Evolutionary conservation across 2,888 invertebrate species (phyloP).

Genomic region (Folsomia manolachei): DNA sequence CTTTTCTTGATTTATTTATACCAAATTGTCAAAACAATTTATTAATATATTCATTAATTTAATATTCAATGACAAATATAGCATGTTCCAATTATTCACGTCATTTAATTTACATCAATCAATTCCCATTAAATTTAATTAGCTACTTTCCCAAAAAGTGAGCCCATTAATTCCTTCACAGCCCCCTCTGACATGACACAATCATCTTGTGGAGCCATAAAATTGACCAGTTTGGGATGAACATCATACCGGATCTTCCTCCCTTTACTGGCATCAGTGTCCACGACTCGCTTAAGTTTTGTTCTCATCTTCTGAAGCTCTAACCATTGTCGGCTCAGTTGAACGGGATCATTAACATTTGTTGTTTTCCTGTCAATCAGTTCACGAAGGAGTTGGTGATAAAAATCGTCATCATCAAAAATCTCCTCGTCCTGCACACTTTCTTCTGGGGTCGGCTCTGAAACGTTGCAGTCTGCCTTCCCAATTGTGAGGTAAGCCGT

Average conservation of each 20-base stretch:
- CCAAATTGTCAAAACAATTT: no score
- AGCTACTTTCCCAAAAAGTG: constrained; percentile 75
- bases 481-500: constrained; percentile 71
- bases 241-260: constrained; percentile 82
- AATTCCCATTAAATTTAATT: neutral
- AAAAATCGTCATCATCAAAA: constrained; percentile 96
- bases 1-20: no score
- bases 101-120: neutral
- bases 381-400: constrained; percentile 86
- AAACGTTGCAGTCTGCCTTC: constrained; percentile 54
- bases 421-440: constrained; percentile 66
- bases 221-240: constrained; percentile 81
- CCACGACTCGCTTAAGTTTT: constrained; percentile 88
- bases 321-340: constrained; percentile 84
- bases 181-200: constrained; percentile 72
- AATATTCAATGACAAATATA: no score
- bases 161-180: constrained; percentile 74
- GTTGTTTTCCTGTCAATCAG: constrained; percentile 87
- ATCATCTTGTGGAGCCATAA: constrained; percentile 76
- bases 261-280: constrained; percentile 92
- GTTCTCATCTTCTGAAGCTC: constrained; percentile 85
- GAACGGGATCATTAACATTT: constrained; percentile 76
- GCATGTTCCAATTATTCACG: no score
- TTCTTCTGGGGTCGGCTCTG: constrained; percentile 39
- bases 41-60: neutral